Percentiles rank a stretch among this genome's conserved stretches.
Evolutionary conservation across 2,113 vertebrate genomes (phyloP).

Genomic region (Pitta sordida): DNA sequence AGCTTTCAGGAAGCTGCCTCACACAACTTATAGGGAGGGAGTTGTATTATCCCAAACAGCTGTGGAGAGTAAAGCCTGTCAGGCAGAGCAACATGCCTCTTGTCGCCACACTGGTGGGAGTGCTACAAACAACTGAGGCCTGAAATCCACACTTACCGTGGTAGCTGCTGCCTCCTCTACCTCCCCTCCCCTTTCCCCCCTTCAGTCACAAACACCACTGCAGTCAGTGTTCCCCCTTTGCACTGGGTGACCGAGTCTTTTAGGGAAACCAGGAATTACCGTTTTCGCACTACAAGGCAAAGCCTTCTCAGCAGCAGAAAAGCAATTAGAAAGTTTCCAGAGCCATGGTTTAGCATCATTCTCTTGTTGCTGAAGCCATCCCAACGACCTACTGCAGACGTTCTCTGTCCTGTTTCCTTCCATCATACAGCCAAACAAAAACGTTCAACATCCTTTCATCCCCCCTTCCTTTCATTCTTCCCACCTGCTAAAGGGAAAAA

Average conservation of each 20-base stretch:
- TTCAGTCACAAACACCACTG: background rate
- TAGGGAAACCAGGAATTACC: conserved; percentile 66
- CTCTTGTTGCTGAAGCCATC: conserved; percentile 82
- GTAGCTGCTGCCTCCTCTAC: background rate
- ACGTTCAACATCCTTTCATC: conserved; percentile 82
- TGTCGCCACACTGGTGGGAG: background rate
- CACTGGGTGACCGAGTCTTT: background rate
- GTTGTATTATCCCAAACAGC: background rate
- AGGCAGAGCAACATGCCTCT: background rate
- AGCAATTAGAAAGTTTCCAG: conserved; percentile 92
- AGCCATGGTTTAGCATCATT: conserved; percentile 84
- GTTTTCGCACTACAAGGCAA: conserved; percentile 72
- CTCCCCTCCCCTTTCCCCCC: background rate
- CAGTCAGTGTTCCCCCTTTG: background rate
- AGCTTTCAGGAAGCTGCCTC: background rate
- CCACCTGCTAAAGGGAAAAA: conserved; percentile 40
- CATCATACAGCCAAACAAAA: conserved; percentile 83
- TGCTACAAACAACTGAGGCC: background rate
- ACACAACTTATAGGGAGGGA: background rate
- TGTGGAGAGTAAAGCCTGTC: background rate
- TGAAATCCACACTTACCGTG: background rate
- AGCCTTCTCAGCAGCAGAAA: conserved; percentile 81
- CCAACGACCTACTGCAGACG: conserved; percentile 75
- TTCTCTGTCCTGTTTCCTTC: conserved; percentile 85
- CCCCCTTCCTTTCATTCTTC: conserved; percentile 87